Conservation (phyloP, 1,140 invertebrate genomes). For the Plectus sambesii region DNA sequence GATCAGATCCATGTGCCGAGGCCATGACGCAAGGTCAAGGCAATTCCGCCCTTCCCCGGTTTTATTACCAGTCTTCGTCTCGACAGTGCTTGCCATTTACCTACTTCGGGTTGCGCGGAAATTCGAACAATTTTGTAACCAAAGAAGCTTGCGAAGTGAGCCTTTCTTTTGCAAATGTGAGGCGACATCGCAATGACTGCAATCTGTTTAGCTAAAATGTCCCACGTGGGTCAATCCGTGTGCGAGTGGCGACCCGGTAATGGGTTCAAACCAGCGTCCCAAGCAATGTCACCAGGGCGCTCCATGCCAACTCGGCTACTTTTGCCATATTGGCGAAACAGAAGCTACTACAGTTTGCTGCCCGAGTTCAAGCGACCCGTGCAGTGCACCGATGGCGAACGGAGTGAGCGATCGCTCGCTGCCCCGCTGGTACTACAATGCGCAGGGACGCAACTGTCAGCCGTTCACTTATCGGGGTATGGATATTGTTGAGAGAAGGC, state of each 20-base stretch:
- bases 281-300: slow-evolving; percentile 18
- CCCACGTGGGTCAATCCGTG: slow-evolving; percentile 37
- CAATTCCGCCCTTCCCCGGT: slow-evolving; percentile 15
- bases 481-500: not conserved
- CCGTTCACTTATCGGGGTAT: slow-evolving; percentile 25
- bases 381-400: slow-evolving; percentile 23
- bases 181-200: not conserved
- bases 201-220: slow-evolving; percentile 19
- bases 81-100: slow-evolving; percentile 24
- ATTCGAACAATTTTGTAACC: slow-evolving; percentile 25
- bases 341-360: slow-evolving; percentile 35
- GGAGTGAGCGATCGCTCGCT: slow-evolving; percentile 31
- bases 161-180: slow-evolving; percentile 52
- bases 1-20: slow-evolving; percentile 19
- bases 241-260: slow-evolving; percentile 26
- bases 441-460: slow-evolving; percentile 24
- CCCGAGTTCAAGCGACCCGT: slow-evolving; percentile 11
- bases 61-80: slow-evolving; percentile 20
- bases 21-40: slow-evolving; percentile 25
- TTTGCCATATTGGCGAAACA: slow-evolving; percentile 31
- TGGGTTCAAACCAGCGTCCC: slow-evolving; percentile 21
- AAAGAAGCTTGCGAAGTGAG: slow-evolving; percentile 27
- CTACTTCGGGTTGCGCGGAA: slow-evolving; percentile 24
- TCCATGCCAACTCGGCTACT: slow-evolving; percentile 21
- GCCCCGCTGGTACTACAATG: slow-evolving; percentile 34